Conservation (phyloP, 2,797 vertebrate genomes). For the Rhinella marina region DNA sequence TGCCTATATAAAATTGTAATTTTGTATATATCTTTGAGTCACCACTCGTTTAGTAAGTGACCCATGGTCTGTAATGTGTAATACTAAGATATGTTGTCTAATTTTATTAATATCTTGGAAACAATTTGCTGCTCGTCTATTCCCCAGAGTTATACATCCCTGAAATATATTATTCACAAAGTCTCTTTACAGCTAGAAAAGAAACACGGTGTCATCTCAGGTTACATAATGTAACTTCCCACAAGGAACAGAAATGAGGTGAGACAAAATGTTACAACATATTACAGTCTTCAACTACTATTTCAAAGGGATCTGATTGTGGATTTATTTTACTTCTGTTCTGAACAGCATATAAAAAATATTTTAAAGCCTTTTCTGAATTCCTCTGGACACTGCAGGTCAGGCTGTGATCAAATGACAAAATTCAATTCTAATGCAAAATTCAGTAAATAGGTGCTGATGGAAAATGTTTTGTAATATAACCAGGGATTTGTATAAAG, state of each 20-base stretch:
- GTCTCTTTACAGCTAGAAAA: slow-evolving; percentile 31
- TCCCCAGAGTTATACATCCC: slow-evolving; percentile 7
- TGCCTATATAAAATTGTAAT: neutral
- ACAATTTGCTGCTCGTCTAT: slow-evolving; percentile 8
- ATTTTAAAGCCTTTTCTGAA: neutral
- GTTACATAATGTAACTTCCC: slow-evolving; percentile 33
- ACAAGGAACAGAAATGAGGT: slow-evolving; percentile 11
- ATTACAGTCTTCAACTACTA: neutral
- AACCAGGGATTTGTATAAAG: no score
- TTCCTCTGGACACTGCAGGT: neutral
- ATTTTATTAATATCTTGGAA: slow-evolving; percentile 31
- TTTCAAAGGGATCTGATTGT: neutral
- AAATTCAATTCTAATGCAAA: neutral
- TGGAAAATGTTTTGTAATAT: neutral
- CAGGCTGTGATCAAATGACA: neutral
- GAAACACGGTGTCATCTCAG: slow-evolving; percentile 28
- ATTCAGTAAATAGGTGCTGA: neutral
- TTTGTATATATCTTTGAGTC: neutral
- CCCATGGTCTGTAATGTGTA: neutral
- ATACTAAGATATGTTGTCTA: slow-evolving; percentile 6
- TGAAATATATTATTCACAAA: slow-evolving; percentile 41
- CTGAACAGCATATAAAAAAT: neutral
- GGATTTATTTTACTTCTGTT: neutral
- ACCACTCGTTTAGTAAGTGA: neutral
- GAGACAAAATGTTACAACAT: slow-evolving; percentile 39